A percentile compares a stretch with the other conserved stretches of the same genome.
These are phyloP conservation scores for Tokudaia muenninki DNA, from an alignment of 2,797 vertebrate genomes.

Conservation along the genomic window DNA sequence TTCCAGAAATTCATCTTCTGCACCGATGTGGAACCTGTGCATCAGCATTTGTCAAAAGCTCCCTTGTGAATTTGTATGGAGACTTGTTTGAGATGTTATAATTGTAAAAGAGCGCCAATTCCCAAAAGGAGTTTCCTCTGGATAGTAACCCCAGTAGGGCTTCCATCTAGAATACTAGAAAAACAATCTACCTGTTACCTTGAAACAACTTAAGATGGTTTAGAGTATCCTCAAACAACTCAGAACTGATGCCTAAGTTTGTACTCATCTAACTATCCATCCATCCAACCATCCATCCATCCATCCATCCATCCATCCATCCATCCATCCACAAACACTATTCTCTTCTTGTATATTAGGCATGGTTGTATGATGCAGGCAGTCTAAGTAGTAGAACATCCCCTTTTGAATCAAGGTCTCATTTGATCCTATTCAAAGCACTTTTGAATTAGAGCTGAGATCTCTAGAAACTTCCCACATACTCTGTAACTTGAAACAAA, in stretches of 20 bases:
- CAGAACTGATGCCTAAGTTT: not conserved
- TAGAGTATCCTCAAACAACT: not conserved
- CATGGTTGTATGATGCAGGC: not conserved
- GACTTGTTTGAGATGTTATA: not conserved
- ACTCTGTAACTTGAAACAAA: not conserved
- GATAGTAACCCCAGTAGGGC: not conserved
- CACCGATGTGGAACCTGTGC: not conserved
- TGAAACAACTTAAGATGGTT: not conserved
- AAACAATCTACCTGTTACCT: not conserved
- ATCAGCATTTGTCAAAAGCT: not conserved
- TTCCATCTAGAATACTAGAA: not conserved
- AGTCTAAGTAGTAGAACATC: not conserved
- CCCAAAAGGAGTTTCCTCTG: not conserved
- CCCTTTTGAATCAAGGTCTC: not conserved
- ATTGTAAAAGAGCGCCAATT: not conserved
- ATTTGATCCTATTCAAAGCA: not conserved
- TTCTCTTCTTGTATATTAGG: not conserved
- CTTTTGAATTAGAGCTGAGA: not conserved
- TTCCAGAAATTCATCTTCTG: constrained; percentile 5
- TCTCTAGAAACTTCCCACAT: not conserved
- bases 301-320: not conserved
- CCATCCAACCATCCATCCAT: not conserved
- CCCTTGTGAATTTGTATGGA: not conserved
- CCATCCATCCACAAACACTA: not conserved
- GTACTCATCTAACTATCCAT: no score